These are phyloP conservation scores for Scleropages formosus DNA, from an alignment of 2,797 vertebrate genomes.

Conservation along the genomic window DNA sequence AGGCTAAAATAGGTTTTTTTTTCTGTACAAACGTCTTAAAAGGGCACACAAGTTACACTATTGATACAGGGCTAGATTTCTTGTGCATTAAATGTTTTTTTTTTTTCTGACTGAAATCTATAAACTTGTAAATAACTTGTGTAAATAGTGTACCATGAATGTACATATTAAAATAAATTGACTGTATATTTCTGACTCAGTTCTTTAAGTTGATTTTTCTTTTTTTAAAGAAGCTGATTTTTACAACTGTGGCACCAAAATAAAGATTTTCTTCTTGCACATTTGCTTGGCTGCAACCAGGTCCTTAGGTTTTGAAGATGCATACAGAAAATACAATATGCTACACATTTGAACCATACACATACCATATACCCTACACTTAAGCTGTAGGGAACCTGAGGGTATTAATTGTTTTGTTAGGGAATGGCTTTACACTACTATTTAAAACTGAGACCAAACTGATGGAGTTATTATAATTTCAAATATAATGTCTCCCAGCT, in stretches of 20 bases:
- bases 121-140: slow-evolving; percentile 79
- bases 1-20: slow-evolving; percentile 29
- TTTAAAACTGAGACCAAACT: slow-evolving; percentile 56
- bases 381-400: slow-evolving; percentile 44
- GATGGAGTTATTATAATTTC: slow-evolving; percentile 70
- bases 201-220: slow-evolving; percentile 6
- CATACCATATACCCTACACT: neutral
- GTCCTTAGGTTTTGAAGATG: slow-evolving; percentile 39
- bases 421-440: slow-evolving; percentile 47
- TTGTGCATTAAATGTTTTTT: slow-evolving; percentile 78
- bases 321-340: slow-evolving; percentile 32
- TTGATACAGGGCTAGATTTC: slow-evolving; percentile 86
- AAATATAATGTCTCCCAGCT: slow-evolving; percentile 85
- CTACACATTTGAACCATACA: slow-evolving; percentile 14
- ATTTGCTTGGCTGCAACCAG: slow-evolving; percentile 46
- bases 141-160: slow-evolving; percentile 86
- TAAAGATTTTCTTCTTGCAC: neutral
- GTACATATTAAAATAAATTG: slow-evolving; percentile 82
- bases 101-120: slow-evolving; percentile 70
- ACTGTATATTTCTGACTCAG: slow-evolving; percentile 41
- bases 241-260: neutral
- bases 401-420: slow-evolving; percentile 46
- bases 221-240: neutral
- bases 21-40: slow-evolving; percentile 52
- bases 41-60: slow-evolving; percentile 84